Conservation (phyloP, 1,140 invertebrate genomes). For the Sycobia sp. region DNA sequence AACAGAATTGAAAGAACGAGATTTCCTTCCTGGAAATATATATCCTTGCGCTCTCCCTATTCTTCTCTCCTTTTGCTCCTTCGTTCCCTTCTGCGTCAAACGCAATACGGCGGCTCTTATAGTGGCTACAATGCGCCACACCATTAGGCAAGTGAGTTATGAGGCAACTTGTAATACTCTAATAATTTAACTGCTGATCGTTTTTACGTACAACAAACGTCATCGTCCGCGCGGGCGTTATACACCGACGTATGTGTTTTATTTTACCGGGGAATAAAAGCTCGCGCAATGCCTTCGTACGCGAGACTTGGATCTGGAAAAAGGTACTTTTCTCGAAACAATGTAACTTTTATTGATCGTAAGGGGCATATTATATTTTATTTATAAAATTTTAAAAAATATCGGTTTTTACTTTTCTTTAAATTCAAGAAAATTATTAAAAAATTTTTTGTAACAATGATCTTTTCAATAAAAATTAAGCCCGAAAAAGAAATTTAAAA, state of each 20-base stretch:
- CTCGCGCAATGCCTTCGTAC: no score
- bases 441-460: no score
- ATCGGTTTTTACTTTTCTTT: no score
- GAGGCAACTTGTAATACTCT: conserved; percentile 60
- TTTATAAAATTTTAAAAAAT: no score
- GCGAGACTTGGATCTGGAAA: no score
- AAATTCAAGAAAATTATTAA: no score
- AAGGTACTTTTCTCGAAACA: no score
- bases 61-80: no score
- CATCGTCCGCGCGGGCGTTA: neutral
- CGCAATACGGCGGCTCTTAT: conserved; percentile 44
- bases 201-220: conserved; percentile 33
- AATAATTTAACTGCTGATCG: conserved; percentile 60
- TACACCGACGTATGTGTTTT: neutral
- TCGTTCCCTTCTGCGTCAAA: conserved; percentile 46
- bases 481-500: no score
- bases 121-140: conserved; percentile 37
- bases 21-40: conserved; percentile 15
- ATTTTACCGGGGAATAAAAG: neutral
- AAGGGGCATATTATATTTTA: no score
- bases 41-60: conserved; percentile 18
- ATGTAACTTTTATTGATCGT: no score
- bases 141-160: conserved; percentile 60
- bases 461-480: no score
- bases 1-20: conserved; percentile 2